Conservation (phyloP, 2,113 vertebrate genomes). For the Cygnus atratus region DNA sequence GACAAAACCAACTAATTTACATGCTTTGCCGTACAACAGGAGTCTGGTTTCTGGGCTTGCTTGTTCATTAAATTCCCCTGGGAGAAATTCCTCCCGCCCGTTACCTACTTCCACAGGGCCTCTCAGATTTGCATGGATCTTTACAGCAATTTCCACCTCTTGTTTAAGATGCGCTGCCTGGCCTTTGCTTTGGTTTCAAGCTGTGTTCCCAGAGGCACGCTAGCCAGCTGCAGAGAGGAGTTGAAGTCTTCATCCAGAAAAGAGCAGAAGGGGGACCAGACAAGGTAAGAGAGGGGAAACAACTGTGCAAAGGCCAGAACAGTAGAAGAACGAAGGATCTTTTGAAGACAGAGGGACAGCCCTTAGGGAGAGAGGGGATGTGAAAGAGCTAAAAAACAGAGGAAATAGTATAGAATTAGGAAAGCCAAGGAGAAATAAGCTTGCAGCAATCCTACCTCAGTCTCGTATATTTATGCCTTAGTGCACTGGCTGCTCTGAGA, state of each 20-base stretch:
- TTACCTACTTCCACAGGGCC: neutral
- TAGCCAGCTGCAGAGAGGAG: neutral
- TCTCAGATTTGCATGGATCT: neutral
- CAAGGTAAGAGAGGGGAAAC: neutral
- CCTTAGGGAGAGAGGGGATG: neutral
- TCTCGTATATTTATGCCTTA: neutral
- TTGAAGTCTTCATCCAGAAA: neutral
- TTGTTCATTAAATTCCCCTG: neutral
- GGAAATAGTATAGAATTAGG: neutral
- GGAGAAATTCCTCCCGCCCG: neutral
- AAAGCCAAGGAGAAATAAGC: neutral
- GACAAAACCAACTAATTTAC: neutral
- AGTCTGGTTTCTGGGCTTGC: neutral
- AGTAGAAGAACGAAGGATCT: neutral
- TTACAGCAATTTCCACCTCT: neutral
- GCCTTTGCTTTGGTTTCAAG: neutral
- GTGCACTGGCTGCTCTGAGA: neutral
- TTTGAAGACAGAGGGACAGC: neutral
- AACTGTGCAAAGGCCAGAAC: neutral
- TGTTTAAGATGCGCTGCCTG: neutral
- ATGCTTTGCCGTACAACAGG: neutral
- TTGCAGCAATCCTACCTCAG: neutral
- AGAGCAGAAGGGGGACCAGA: neutral
- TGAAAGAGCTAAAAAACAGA: neutral
- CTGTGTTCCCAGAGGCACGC: neutral